A percentile compares a stretch with the other conserved stretches of the same genome.
Evolutionary conservation across 2,113 vertebrate genomes (phyloP).

Genomic region (Leptobrachium leishanense): DNA sequence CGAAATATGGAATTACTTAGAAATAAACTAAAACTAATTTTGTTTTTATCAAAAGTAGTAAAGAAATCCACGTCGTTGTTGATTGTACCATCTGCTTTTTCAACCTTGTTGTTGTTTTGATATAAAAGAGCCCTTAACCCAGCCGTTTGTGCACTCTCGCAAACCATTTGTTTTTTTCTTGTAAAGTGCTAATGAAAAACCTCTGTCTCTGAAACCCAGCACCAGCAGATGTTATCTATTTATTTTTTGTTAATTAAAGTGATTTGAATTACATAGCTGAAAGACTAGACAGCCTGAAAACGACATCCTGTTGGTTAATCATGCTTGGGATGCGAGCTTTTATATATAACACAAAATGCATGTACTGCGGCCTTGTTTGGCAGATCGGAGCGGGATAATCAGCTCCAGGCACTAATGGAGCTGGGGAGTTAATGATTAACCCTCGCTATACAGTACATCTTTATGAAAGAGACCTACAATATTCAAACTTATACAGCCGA

Average conservation of each 20-base stretch:
- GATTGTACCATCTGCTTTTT: no score
- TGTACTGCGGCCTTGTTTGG: not conserved
- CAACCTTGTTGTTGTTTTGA: no score
- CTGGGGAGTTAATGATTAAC: no score
- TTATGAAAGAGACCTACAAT: no score
- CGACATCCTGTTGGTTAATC: not conserved
- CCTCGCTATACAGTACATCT: no score
- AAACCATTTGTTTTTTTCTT: not conserved
- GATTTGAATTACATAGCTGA: conserved; percentile 8
- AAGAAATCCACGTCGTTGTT: no score
- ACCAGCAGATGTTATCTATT: conserved; percentile 11
- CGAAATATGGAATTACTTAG: no score
- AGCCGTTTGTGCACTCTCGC: not conserved
- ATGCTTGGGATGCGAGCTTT: conserved; percentile 3
- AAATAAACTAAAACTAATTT: no score
- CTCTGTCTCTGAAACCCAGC: not conserved
- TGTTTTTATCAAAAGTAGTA: no score
- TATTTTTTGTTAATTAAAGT: not conserved
- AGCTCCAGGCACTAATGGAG: not conserved
- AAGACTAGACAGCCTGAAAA: conserved; percentile 1
- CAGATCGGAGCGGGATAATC: not conserved
- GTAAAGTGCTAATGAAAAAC: not conserved
- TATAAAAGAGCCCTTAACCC: no score
- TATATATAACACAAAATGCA: no score
- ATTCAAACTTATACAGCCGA: no score